phyloP scores from a whole-genome alignment of 2,888 invertebrate species.

The Pomacea canaliculata region DNA sequence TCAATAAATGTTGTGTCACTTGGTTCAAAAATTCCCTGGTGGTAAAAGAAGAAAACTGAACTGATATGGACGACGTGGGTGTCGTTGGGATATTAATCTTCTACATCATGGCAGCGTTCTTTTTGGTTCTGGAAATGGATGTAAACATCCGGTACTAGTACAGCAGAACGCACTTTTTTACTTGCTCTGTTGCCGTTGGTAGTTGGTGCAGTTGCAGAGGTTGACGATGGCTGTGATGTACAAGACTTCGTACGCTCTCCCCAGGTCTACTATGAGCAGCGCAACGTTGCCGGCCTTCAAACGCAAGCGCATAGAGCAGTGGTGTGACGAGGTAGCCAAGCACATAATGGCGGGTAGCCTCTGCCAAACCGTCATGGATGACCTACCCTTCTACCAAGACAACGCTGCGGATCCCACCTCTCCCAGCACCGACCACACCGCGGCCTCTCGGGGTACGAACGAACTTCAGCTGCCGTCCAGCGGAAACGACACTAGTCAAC shows the following conservation, averaged over 20 bases:
- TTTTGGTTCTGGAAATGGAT: too few species aligned
- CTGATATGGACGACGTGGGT: too few species aligned
- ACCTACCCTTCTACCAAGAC: constrained; percentile 1
- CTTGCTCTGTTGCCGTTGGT: neutral
- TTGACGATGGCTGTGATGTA: constrained; percentile 3
- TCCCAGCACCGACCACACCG: neutral
- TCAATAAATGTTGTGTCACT: too few species aligned
- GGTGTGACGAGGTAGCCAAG: constrained; percentile 35
- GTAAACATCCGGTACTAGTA: too few species aligned
- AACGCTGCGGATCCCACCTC: neutral
- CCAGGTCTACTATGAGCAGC: neutral
- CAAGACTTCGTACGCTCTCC: constrained; percentile 1
- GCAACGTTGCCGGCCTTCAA: constrained; percentile 28
- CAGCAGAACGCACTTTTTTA: too few species aligned
- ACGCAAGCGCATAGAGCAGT: constrained; percentile 35
- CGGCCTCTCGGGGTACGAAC: neutral
- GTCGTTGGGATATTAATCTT: too few species aligned
- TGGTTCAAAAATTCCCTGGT: too few species aligned
- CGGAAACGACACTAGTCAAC: constrained; percentile 1
- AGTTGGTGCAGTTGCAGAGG: neutral
- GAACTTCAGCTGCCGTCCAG: neutral
- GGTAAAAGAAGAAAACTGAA: too few species aligned
- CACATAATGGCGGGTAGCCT: constrained; percentile 35
- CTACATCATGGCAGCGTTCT: too few species aligned
- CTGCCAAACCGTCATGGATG: constrained; percentile 32